Conservation (phyloP, 2,113 vertebrate genomes). For the Pogonocichla stellata region DNA sequence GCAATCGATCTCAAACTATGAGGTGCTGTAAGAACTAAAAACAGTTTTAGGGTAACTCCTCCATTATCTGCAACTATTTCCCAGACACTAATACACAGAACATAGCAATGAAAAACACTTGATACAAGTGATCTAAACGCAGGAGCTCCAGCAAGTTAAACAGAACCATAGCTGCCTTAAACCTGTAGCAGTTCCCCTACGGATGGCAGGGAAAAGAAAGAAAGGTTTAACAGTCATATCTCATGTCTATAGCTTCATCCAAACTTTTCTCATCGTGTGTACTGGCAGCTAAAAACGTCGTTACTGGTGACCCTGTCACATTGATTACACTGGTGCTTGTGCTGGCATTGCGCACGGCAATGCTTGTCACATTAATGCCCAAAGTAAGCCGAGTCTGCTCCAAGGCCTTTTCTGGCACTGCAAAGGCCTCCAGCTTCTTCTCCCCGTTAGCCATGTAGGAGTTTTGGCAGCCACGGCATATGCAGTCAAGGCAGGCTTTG, state of each 20-base stretch:
- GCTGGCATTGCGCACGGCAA: conserved; percentile 90
- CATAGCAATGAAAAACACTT: conserved; percentile 89
- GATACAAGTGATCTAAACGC: conserved; percentile 92
- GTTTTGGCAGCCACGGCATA: conserved; percentile 99
- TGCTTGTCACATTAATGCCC: conserved; percentile 98
- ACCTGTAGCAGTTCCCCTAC: conserved; percentile 86
- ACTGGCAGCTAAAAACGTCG: conserved; percentile 92
- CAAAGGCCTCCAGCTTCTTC: conserved; percentile 98
- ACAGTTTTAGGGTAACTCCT: conserved; percentile 84
- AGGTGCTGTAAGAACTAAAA: conserved; percentile 84
- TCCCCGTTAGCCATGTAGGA: conserved; percentile 99
- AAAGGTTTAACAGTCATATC: conserved; percentile 92
- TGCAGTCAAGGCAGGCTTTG: conserved; percentile 98
- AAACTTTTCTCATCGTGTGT: conserved; percentile 91
- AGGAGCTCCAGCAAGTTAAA: conserved; percentile 88
- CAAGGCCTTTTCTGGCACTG: conserved; percentile 97
- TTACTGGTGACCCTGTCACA: conserved; percentile 89
- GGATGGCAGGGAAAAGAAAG: conserved; percentile 74
- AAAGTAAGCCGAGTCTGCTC: conserved; percentile 98
- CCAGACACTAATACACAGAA: conserved; percentile 88
- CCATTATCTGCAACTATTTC: conserved; percentile 85
- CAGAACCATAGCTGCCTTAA: conserved; percentile 95
- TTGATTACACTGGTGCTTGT: conserved; percentile 88
- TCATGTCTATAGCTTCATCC: conserved; percentile 96
- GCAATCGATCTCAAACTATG: conserved; percentile 82